Percentiles rank a stretch among this genome's conserved stretches.
Evolutionary conservation across 2,113 vertebrate genomes (phyloP).

Genomic region (Siniperca chuatsi): DNA sequence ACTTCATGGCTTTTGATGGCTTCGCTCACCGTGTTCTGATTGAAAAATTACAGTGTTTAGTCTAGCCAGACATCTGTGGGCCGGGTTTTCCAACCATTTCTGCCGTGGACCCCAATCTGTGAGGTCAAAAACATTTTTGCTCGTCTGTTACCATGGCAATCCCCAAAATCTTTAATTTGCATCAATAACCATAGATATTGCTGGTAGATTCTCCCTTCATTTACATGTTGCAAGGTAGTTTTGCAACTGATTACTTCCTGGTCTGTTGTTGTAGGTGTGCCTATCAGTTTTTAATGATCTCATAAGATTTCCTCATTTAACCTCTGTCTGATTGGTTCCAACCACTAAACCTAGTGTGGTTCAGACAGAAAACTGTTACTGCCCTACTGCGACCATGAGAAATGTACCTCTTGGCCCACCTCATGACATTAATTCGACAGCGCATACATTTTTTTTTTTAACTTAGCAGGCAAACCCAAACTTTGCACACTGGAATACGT

Average conservation of each 20-base stretch:
- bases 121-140: conserved; percentile 37
- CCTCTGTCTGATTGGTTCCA: neutral
- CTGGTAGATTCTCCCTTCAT: neutral
- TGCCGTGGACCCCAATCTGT: conserved; percentile 33
- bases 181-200: neutral
- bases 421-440: conserved; percentile 11
- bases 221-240: neutral
- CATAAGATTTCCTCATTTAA: conserved; percentile 8
- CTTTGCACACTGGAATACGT: conserved; percentile 1
- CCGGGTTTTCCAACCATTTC: conserved; percentile 36
- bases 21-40: conserved; percentile 32
- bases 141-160: conserved; percentile 5
- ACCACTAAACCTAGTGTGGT: conserved; percentile 11
- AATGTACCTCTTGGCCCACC: conserved; percentile 11
- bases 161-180: neutral
- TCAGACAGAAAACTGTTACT: conserved; percentile 19
- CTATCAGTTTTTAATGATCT: conserved; percentile 25
- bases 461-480: conserved; percentile 3
- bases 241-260: neutral
- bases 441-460: neutral
- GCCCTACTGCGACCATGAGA: neutral
- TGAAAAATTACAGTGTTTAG: conserved; percentile 55
- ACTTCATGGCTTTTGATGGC: conserved; percentile 13
- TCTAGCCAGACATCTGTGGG: conserved; percentile 42
- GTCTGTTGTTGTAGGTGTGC: neutral